Conservation (phyloP, 2,888 invertebrate species). For the Coleophora deauratella region DNA sequence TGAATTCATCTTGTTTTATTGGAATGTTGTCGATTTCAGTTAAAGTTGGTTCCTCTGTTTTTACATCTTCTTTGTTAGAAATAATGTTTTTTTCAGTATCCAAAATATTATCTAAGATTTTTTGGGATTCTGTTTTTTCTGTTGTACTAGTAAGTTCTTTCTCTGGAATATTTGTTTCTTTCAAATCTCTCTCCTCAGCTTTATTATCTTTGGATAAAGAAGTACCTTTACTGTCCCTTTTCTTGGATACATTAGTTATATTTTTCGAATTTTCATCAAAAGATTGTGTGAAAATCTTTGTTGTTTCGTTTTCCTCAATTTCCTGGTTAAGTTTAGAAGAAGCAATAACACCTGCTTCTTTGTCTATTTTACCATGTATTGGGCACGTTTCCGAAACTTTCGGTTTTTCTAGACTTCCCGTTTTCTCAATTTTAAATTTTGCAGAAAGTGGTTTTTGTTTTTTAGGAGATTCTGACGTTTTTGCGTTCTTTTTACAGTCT, state of each 20-base stretch:
- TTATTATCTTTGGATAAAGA: not conserved
- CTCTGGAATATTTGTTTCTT: not conserved
- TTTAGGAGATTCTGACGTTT: no score
- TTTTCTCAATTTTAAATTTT: not conserved
- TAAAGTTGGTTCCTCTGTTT: slow-evolving; percentile 10
- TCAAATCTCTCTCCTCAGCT: not conserved
- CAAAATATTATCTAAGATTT: not conserved
- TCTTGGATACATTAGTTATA: not conserved
- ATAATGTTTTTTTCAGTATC: slow-evolving; percentile 5
- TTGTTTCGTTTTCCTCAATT: not conserved
- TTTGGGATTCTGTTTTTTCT: no score
- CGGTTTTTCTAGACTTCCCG: not conserved
- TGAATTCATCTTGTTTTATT: slow-evolving; percentile 22
- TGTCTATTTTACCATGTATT: not conserved
- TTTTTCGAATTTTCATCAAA: not conserved
- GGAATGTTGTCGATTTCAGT: slow-evolving; percentile 46
- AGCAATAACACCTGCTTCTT: no score
- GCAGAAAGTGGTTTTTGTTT: no score
- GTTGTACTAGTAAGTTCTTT: not conserved
- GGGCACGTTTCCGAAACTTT: not conserved
- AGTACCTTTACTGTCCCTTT: not conserved
- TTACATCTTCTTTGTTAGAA: not conserved
- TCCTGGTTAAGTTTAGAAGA: no score
- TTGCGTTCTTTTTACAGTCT: no score
- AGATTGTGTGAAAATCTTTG: not conserved